phyloP scores from a whole-genome alignment of 2,113 vertebrate species.

The Bufo gargarizans region DNA sequence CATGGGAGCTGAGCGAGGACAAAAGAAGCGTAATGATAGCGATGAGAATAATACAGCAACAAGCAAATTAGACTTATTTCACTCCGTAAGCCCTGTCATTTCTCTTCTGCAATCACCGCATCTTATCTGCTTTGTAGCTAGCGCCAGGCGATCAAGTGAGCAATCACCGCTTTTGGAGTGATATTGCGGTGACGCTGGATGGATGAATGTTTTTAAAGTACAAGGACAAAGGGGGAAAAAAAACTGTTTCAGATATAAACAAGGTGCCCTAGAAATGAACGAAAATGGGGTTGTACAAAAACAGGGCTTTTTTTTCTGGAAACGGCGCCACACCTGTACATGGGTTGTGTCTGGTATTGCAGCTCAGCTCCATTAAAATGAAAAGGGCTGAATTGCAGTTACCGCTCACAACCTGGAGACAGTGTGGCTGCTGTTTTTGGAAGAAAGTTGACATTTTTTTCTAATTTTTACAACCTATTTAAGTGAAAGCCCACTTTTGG shows the following conservation, averaged over 20 bases:
- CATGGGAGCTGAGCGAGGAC: neutral
- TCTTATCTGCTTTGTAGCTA: neutral
- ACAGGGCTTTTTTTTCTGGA: no score
- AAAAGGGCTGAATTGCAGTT: no score
- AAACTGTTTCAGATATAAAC: neutral
- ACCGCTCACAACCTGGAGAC: no score
- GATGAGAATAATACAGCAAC: neutral
- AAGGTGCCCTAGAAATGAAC: neutral
- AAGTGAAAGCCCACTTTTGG: no score
- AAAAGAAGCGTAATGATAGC: conserved; percentile 10
- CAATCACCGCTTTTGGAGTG: neutral
- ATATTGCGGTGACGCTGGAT: neutral
- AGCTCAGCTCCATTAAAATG: no score
- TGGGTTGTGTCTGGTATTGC: no score
- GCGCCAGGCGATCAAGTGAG: neutral
- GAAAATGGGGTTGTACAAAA: no score
- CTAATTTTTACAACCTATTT: no score
- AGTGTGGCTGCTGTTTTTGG: no score
- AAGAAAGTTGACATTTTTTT: no score
- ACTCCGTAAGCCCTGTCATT: neutral
- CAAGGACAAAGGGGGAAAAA: neutral
- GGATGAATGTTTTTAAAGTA: neutral
- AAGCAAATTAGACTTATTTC: neutral
- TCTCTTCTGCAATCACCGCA: neutral
- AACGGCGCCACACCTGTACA: no score